Percentiles rank a stretch among this genome's conserved stretches.
phyloP scores from a whole-genome alignment of 2,113 vertebrate genomes.

The Anolis sagrei region DNA sequence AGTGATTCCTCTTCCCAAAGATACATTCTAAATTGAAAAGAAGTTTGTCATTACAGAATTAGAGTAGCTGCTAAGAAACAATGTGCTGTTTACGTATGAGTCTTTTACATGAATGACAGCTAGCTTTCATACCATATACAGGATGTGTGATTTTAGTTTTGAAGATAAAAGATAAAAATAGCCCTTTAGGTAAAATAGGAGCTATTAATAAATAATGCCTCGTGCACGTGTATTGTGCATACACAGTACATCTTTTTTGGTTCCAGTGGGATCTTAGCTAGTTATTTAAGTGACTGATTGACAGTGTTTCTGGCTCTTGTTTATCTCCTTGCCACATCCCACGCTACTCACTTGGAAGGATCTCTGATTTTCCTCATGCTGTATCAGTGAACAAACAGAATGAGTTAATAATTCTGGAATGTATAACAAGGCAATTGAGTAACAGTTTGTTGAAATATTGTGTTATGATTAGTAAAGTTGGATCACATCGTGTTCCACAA shows the following conservation, averaged over 20 bases:
- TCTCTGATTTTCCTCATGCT: too few species aligned
- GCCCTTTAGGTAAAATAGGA: too few species aligned
- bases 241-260: not conserved
- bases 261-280: not conserved
- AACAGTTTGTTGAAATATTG: not conserved
- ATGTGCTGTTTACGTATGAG: not conserved
- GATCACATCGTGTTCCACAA: not conserved
- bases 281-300: not conserved
- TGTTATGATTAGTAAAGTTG: not conserved
- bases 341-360: not conserved
- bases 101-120: not conserved
- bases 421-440: not conserved
- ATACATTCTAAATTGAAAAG: not conserved
- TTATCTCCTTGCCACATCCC: not conserved
- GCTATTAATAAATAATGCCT: too few species aligned
- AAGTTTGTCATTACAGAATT: not conserved
- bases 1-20: not conserved
- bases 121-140: not conserved
- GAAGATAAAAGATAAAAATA: not conserved
- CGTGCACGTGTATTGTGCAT: too few species aligned
- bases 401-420: not conserved
- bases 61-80: not conserved
- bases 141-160: not conserved
- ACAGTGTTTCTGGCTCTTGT: not conserved
- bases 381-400: not conserved